These are phyloP conservation scores for Acanthurus tractus DNA, from an alignment of 2,797 vertebrate genomes.

Conservation along the genomic window DNA sequence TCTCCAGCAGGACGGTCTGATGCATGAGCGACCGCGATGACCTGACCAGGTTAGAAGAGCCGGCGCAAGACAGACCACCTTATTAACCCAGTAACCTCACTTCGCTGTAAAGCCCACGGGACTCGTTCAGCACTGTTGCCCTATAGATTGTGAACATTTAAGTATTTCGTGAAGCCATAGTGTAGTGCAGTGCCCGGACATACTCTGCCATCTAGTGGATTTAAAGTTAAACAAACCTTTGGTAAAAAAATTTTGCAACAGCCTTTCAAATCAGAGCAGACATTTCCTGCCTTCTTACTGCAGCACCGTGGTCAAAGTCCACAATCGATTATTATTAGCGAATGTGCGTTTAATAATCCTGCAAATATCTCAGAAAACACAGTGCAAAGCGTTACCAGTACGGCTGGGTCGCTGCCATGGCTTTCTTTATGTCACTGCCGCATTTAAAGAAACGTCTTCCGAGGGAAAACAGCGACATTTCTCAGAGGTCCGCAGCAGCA, in stretches of 20 bases:
- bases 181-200: not conserved
- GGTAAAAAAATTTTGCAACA: too few species aligned
- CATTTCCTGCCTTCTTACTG: not conserved
- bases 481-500: too few species aligned
- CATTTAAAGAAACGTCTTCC: slow-evolving; percentile 15
- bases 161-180: not conserved
- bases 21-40: too few species aligned
- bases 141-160: too few species aligned
- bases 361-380: not conserved
- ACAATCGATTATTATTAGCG: fast-evolving
- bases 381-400: slow-evolving; percentile 57
- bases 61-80: too few species aligned
- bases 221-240: not conserved
- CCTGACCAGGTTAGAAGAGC: too few species aligned
- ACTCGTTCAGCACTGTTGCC: too few species aligned
- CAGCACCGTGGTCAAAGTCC: not conserved
- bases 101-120: too few species aligned
- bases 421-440: not conserved
- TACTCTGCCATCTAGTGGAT: slow-evolving; percentile 59
- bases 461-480: slow-evolving; percentile 47
- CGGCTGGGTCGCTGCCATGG: not conserved
- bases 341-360: not conserved
- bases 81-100: too few species aligned
- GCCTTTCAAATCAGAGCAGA: not conserved
- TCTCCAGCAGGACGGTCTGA: too few species aligned